A percentile compares a stretch with the other conserved stretches of the same genome.
Evolutionary conservation across 1,140 invertebrate species (phyloP).

Genomic region (Scaptomyza graminum): DNA sequence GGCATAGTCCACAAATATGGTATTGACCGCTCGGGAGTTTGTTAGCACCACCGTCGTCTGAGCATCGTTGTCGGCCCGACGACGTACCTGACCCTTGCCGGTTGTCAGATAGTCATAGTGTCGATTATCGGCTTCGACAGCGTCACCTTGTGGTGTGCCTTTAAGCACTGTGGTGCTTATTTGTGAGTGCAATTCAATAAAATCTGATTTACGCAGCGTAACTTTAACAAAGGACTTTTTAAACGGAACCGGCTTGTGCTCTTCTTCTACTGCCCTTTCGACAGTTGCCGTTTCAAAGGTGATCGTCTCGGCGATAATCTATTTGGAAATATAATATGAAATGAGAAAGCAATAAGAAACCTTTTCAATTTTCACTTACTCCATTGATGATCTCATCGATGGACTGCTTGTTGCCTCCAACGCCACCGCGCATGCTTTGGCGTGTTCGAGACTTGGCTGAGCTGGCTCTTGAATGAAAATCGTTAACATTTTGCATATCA

Average conservation of each 20-base stretch:
- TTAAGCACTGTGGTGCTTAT: slow-evolving; percentile 86
- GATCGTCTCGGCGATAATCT: slow-evolving; percentile 61
- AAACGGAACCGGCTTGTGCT: slow-evolving; percentile 17
- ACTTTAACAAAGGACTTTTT: slow-evolving; percentile 84
- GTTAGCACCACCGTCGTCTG: slow-evolving; percentile 86
- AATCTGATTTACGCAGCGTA: slow-evolving; percentile 87
- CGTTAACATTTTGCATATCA: slow-evolving; percentile 25
- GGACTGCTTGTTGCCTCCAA: slow-evolving; percentile 65
- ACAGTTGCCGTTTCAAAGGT: slow-evolving; percentile 21
- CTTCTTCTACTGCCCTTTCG: not conserved
- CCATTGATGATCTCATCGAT: slow-evolving; percentile 67
- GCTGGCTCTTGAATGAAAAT: not conserved
- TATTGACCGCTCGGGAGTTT: slow-evolving; percentile 86
- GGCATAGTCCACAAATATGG: slow-evolving; percentile 84
- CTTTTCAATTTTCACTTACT: slow-evolving; percentile 14
- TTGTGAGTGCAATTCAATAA: slow-evolving; percentile 87
- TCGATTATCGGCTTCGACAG: slow-evolving; percentile 86
- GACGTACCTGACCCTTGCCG: slow-evolving; percentile 87
- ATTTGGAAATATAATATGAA: not conserved
- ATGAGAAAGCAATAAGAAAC: too few species aligned
- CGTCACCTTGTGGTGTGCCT: slow-evolving; percentile 85
- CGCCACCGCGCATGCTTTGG: slow-evolving; percentile 50
- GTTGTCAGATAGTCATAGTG: slow-evolving; percentile 87
- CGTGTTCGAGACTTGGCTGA: slow-evolving; percentile 37
- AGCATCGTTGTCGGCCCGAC: slow-evolving; percentile 87